Evolutionary conservation across 2,797 vertebrate species (phyloP).

Genomic region (Trematomus bernacchii): DNA sequence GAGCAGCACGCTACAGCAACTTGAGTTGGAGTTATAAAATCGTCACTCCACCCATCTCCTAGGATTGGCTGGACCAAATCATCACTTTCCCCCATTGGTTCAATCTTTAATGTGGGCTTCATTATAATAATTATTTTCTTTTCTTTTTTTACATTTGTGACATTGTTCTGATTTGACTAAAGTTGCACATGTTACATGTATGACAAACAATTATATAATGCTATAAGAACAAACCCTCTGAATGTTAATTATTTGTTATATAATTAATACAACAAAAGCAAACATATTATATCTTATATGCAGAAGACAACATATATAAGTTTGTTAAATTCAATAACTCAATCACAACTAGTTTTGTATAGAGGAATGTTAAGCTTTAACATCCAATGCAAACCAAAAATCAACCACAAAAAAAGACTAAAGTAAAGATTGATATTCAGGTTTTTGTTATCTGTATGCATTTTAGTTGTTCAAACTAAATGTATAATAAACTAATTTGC

Average conservation of each 20-base stretch:
- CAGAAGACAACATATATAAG: no score
- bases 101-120: constrained; percentile 40
- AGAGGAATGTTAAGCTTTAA: not conserved
- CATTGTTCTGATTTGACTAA: constrained; percentile 49
- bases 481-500: not conserved
- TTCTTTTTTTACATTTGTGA: constrained; percentile 23
- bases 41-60: constrained; percentile 76
- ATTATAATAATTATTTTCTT: constrained; percentile 58
- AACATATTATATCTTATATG: not conserved
- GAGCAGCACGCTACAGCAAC: constrained; percentile 72
- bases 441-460: not conserved
- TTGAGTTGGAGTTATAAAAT: constrained; percentile 77
- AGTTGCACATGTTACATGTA: constrained; percentile 32
- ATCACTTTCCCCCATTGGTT: constrained; percentile 76
- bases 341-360: not conserved
- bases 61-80: constrained; percentile 78
- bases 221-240: not conserved
- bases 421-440: not conserved
- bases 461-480: not conserved
- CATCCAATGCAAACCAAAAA: not conserved
- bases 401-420: not conserved
- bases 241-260: not conserved
- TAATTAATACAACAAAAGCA: not conserved
- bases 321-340: no score
- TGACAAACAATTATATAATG: constrained; percentile 14